Evolutionary conservation across 2,797 vertebrate species (phyloP), one percentile per base, ranked within the genome.

Genomic region (Eulemur rubriventer): DNA sequence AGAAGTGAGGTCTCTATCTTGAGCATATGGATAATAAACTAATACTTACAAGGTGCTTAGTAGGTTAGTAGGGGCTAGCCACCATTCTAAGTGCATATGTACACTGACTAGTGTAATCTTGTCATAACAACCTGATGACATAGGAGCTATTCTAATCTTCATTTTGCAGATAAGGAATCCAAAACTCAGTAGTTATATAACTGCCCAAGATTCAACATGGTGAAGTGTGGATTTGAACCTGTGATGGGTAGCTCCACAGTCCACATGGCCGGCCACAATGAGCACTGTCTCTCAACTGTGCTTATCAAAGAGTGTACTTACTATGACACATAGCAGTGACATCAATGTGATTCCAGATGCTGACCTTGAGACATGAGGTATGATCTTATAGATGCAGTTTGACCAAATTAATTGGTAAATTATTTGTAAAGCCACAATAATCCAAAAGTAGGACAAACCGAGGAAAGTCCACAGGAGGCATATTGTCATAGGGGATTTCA

Each of bases 361-460:
- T 59, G 50, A 82, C 38, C 18, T 61, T 7, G 81, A 86, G 26
- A 10, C 13, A 20, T 3, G 17, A 72, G 11, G 12, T 33, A 63
- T 69, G 35, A 26, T 89, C 61, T 84, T 73, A 11, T 52, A 43
- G 63, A 46, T 59, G 38, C 6, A 82, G 4, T 72, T 59, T 41
- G 46, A 78, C 52, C 46, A 81, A 79, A 59, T 65, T 78, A 81
- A 75, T 63, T 65, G n/a, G 85, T 72, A 80, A 93, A 87, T 75
- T 82, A 88, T 94, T 93, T 92, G 76, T 46, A 67, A 91, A 88
- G 48, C 72, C 61, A 50, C 35, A 88, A 17, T 28, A 79, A 20
- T 67, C 16, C 52, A 65, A 92, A 92, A 94, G 50, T 50, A 35
- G 52, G 20, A 65, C 35, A 76, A 93, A 33, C 12, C 6, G 35